Evolutionary conservation across 2,888 invertebrate species (phyloP).

Genomic region (Heliconius sara): DNA sequence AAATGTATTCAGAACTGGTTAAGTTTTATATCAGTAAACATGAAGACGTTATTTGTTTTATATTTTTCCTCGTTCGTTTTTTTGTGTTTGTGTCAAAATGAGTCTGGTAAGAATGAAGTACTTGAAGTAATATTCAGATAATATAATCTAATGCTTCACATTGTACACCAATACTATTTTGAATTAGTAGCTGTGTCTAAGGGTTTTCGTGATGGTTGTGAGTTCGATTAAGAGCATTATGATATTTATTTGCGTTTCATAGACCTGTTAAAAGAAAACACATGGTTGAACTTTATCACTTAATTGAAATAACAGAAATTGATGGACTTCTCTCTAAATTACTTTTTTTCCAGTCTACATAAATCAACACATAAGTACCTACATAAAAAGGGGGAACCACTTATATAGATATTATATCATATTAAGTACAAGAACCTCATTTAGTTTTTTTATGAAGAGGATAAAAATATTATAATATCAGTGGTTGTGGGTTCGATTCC

Average conservation of each 20-base stretch:
- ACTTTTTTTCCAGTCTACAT: no score
- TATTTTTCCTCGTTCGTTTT: slow-evolving; percentile 23
- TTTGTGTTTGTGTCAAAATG: slow-evolving; percentile 16
- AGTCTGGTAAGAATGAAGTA: slow-evolving; percentile 1
- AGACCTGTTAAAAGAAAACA: no score
- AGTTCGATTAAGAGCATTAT: not conserved
- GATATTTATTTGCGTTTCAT: not conserved
- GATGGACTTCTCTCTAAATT: no score
- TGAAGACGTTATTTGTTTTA: slow-evolving; percentile 23
- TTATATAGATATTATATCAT: not conserved
- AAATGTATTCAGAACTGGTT: not conserved
- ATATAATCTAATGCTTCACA: not conserved
- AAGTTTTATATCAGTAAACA: slow-evolving; percentile 3
- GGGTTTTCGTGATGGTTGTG: not conserved
- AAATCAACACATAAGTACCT: no score
- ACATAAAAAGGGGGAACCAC: no score
- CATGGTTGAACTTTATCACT: no score
- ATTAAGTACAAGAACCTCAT: not conserved
- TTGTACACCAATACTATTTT: no score
- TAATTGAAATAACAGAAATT: no score
- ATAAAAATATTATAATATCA: not conserved
- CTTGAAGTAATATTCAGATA: not conserved
- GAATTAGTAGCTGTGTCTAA: not conserved
- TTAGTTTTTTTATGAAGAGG: not conserved
- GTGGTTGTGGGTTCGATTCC: no score